Evolutionary conservation across 2,113 vertebrate species (phyloP).

Genomic region (Hippocampus zosterae): DNA sequence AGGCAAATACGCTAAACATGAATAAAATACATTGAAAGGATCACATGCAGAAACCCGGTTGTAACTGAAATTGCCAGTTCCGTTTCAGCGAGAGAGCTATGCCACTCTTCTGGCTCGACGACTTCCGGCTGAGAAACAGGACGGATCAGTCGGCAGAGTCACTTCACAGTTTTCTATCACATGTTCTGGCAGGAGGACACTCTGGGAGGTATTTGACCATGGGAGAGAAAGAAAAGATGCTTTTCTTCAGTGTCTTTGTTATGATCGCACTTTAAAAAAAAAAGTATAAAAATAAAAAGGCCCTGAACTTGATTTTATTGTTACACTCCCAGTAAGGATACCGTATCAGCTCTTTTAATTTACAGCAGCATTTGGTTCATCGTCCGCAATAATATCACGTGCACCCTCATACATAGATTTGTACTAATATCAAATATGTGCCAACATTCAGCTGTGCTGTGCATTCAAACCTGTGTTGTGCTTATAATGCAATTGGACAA

Average conservation of each 20-base stretch:
- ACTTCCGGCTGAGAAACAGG: slow-evolving; percentile 36
- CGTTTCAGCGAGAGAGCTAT: slow-evolving; percentile 32
- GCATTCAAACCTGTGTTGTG: not conserved
- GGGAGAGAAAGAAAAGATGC: not conserved
- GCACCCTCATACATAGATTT: not conserved
- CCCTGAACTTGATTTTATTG: slow-evolving; percentile 15
- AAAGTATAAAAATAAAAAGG: slow-evolving; percentile 16
- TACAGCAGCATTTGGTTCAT: not conserved
- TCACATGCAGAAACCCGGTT: slow-evolving; percentile 10
- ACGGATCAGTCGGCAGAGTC: slow-evolving; percentile 35
- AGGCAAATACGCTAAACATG: not conserved
- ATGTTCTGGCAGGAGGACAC: slow-evolving; percentile 23
- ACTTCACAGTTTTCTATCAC: slow-evolving; percentile 25
- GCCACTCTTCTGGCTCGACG: slow-evolving; percentile 38
- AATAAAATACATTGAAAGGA: not conserved
- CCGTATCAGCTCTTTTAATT: not conserved
- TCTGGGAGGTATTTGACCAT: not conserved
- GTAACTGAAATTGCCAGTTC: slow-evolving; percentile 10
- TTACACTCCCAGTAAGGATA: not conserved
- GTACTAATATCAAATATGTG: not conserved
- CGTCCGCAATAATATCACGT: not conserved
- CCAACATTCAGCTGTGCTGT: not conserved
- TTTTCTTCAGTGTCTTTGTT: slow-evolving; percentile 2
- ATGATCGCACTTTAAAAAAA: slow-evolving; percentile 14
- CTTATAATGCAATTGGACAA: not conserved